Conservation (phyloP, 2,888 invertebrate species). For the Perizoma affinitatum region DNA sequence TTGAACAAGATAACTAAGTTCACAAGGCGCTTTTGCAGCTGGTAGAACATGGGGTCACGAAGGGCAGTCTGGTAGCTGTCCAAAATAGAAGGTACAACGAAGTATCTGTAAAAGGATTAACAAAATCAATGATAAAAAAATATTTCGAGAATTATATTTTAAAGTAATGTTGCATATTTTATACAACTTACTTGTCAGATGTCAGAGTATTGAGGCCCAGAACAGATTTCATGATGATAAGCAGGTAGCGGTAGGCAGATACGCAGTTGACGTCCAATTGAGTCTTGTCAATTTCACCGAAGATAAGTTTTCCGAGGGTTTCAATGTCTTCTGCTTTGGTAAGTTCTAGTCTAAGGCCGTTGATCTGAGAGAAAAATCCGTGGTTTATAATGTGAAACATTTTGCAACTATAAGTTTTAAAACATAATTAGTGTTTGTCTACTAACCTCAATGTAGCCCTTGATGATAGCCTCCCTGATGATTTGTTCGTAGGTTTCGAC, state of each 20-base stretch:
- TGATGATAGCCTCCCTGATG: constrained; percentile 83
- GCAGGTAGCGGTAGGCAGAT: constrained; percentile 83
- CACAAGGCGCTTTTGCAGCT: constrained; percentile 86
- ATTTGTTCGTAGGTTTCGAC: constrained; percentile 78
- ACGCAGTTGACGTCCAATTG: constrained; percentile 60
- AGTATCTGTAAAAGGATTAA: constrained; percentile 62
- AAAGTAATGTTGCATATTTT: too few relatives aligned
- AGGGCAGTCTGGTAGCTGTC: constrained; percentile 86
- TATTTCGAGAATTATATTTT: too few relatives aligned
- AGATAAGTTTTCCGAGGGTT: constrained; percentile 81
- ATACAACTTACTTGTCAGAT: constrained; percentile 64
- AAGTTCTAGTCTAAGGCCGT: constrained; percentile 64
- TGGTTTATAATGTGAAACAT: not conserved
- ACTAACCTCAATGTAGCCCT: constrained; percentile 77
- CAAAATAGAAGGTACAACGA: constrained; percentile 84
- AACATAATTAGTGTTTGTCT: not conserved
- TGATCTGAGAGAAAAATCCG: constrained; percentile 53
- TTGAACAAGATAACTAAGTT: constrained; percentile 85
- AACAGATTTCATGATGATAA: constrained; percentile 80
- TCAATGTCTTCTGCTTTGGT: constrained; percentile 79
- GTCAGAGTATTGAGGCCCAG: constrained; percentile 66
- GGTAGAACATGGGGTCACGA: constrained; percentile 90
- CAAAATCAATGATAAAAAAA: too few relatives aligned
- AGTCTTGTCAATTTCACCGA: constrained; percentile 70
- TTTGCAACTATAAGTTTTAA: not conserved